A percentile compares a stretch with the other conserved stretches of the same genome.
These are phyloP conservation scores for Mobula birostris DNA, from an alignment of 2,113 vertebrate species.

Conservation along the genomic window DNA sequence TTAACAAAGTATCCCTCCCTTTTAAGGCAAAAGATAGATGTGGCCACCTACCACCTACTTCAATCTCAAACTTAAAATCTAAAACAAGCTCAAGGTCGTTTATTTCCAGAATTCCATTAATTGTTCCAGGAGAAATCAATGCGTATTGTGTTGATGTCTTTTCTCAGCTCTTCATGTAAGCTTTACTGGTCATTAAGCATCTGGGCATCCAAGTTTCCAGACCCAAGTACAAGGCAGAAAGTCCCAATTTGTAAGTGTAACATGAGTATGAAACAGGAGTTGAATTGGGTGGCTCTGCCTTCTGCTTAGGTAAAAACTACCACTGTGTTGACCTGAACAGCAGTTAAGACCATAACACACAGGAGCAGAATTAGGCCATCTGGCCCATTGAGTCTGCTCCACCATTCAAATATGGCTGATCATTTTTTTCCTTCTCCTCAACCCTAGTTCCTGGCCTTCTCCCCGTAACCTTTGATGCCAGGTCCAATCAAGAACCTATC, in stretches of 20 bases:
- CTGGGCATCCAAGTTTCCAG: not conserved
- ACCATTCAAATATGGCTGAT: too few species aligned
- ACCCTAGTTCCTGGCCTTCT: too few species aligned
- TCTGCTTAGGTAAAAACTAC: not conserved
- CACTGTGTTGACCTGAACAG: not conserved
- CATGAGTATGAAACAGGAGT: too few species aligned
- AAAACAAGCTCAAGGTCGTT: not conserved
- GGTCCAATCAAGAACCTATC: too few species aligned
- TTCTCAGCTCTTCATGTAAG: not conserved
- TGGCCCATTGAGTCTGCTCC: too few species aligned
- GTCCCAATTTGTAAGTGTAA: too few species aligned
- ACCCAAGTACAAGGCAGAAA: not conserved
- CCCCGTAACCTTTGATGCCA: too few species aligned
- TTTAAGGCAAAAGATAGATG: not conserved
- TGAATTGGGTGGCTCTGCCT: not conserved
- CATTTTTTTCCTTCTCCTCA: too few species aligned
- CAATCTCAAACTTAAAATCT: not conserved
- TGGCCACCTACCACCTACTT: too few species aligned
- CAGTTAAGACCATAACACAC: too few species aligned
- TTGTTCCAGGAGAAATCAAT: not conserved
- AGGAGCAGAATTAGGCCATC: too few species aligned
- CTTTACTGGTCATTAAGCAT: not conserved
- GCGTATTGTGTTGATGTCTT: not conserved
- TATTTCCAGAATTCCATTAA: not conserved
- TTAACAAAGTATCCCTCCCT: too few species aligned